Percentiles rank a stretch among this genome's conserved stretches.
Evolutionary conservation across 2,113 vertebrate genomes (phyloP).

Genomic region (Irena cyanogastra): DNA sequence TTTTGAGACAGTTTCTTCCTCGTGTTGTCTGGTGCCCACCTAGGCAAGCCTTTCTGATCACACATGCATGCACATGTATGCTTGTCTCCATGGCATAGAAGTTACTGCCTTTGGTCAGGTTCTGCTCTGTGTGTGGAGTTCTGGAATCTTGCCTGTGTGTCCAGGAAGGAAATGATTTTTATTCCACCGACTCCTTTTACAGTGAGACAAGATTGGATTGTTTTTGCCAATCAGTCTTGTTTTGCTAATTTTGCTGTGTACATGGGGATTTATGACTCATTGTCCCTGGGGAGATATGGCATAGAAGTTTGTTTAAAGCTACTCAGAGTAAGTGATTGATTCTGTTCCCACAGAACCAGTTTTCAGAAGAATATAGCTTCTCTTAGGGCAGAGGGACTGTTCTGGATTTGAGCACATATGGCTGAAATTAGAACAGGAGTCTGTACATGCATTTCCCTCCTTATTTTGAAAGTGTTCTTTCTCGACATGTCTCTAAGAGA

Average conservation of each 20-base stretch:
- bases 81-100: background rate
- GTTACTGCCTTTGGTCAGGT: background rate
- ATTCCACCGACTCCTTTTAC: background rate
- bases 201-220: constrained; percentile 8
- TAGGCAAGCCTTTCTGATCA: background rate
- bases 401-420: background rate
- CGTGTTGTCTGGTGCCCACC: background rate
- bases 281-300: constrained; percentile 42
- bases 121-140: background rate
- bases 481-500: background rate
- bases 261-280: constrained; percentile 47
- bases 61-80: background rate
- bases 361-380: constrained; percentile 5
- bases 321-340: constrained; percentile 23
- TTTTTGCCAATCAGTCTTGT: constrained; percentile 40
- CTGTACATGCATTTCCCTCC: background rate
- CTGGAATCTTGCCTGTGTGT: background rate
- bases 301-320: constrained; percentile 41
- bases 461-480: constrained; percentile 4
- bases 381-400: background rate
- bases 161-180: background rate
- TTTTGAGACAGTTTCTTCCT: background rate
- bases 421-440: background rate
- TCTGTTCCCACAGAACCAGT: constrained; percentile 25
- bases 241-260: constrained; percentile 43